These are phyloP conservation scores for Rhea pennata DNA, from an alignment of 2,113 vertebrate species.

Conservation along the genomic window DNA sequence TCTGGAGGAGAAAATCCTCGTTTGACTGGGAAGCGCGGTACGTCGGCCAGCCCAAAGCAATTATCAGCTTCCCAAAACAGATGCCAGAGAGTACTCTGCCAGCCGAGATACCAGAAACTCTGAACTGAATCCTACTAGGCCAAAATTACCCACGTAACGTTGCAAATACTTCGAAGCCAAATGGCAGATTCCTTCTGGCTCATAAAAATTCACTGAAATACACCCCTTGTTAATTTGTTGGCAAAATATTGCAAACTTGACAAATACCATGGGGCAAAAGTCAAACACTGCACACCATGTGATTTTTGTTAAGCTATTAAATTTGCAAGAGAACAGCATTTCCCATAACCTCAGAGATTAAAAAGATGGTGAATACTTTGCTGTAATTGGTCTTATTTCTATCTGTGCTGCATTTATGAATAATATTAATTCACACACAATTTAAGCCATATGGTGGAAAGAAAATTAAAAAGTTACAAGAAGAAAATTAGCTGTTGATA, in stretches of 20 bases:
- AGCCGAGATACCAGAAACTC: not conserved
- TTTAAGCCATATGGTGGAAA: not conserved
- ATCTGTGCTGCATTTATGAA: conserved; percentile 34
- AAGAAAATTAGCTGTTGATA: not conserved
- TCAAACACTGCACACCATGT: not conserved
- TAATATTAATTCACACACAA: conserved; percentile 21
- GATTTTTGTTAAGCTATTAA: not conserved
- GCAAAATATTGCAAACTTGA: not conserved
- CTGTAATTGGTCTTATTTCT: not conserved
- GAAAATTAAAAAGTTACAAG: conserved; percentile 10
- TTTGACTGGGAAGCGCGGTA: not conserved
- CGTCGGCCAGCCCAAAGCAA: not conserved
- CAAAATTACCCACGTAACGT: not conserved
- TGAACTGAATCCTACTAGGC: not conserved
- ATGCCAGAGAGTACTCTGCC: not conserved
- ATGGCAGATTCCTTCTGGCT: not conserved
- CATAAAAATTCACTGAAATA: not conserved
- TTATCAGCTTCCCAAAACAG: not conserved
- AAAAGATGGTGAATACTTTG: conserved; percentile 2
- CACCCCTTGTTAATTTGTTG: not conserved
- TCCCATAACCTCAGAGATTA: not conserved
- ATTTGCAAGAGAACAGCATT: not conserved
- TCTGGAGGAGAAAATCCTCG: not conserved
- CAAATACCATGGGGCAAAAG: not conserved
- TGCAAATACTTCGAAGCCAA: not conserved